Evolutionary conservation across 2,888 invertebrate genomes (phyloP), one percentile per base, ranked within the genome.

Genomic region (Uloborus plumipes): DNA sequence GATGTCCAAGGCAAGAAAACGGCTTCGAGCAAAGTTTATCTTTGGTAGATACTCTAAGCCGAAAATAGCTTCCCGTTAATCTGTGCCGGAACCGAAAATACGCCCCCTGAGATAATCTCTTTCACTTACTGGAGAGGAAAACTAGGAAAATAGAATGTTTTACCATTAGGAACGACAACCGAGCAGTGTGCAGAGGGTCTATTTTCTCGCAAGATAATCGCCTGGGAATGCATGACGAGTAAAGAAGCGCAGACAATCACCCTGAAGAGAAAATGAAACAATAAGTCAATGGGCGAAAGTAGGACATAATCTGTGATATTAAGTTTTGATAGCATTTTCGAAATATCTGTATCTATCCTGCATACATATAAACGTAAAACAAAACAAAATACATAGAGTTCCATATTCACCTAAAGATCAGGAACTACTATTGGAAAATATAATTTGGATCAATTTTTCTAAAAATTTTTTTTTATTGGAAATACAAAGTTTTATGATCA

Each of bases 11-110:
- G 39, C 39, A 7, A 39, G 39, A 39, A 39, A 6, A 11, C 6
- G 39, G 39, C 39, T 39, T 39, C 39, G 39, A 39, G 39, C 16
- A 51, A 67, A 26, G 51, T 67, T 67, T 67, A 67, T 67, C 67
- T 67, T 67, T 67, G 67, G 67, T 67, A 9, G 51, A 53, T 13
- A 15, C 13, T 20, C 53, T 73, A 73, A 73, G 73, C 73, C 64
- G 73, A 73, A 73, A 73, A 73, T 73, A 73, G 73, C 73, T 47
- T 31, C 61, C 18, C 73, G 73, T 64, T 73, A 73, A 73, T 73
- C 73, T 73, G 73, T 31, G 73, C 64, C 49, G 53, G 47, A 53
- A 53, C 73, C 64, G 73, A 73, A 73, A 73, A 73, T 73, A 73
- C 73, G 73, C 73, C 64, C 64, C 64, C 39, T 47, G 73, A 73